phyloP scores from a whole-genome alignment of 2,113 vertebrate species.

The Dendrocopos noguchii region DNA sequence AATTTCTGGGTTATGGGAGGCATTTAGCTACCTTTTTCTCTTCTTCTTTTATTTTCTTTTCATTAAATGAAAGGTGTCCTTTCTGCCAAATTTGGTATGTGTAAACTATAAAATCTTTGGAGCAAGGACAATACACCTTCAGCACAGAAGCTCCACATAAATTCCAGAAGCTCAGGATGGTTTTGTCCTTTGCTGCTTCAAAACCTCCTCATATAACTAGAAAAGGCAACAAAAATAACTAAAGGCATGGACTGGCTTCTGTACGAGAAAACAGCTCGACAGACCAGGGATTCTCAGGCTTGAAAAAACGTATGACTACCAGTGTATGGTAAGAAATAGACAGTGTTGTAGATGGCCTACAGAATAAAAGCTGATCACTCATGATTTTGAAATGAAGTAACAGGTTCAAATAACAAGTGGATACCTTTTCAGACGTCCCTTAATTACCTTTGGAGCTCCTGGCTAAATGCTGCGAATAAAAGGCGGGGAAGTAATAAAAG shows the following conservation, averaged over 20 bases:
- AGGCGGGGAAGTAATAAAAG: no score
- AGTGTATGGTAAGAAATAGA: background rate
- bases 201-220: background rate
- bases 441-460: background rate
- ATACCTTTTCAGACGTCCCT: background rate
- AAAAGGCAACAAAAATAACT: background rate
- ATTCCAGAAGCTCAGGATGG: background rate
- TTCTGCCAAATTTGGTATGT: background rate
- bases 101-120: background rate
- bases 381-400: background rate
- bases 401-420: background rate
- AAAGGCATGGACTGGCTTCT: background rate
- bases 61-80: background rate
- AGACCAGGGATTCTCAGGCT: background rate
- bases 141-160: background rate
- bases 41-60: rapidly evolving
- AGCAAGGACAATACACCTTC: background rate
- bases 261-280: background rate
- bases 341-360: background rate
- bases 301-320: background rate
- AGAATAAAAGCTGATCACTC: background rate
- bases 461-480: background rate
- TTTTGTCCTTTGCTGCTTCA: background rate
- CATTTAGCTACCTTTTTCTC: background rate
- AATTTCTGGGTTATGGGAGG: background rate